Conservation (phyloP, 2,797 vertebrate species). For the Sebastes steindachneri region DNA sequence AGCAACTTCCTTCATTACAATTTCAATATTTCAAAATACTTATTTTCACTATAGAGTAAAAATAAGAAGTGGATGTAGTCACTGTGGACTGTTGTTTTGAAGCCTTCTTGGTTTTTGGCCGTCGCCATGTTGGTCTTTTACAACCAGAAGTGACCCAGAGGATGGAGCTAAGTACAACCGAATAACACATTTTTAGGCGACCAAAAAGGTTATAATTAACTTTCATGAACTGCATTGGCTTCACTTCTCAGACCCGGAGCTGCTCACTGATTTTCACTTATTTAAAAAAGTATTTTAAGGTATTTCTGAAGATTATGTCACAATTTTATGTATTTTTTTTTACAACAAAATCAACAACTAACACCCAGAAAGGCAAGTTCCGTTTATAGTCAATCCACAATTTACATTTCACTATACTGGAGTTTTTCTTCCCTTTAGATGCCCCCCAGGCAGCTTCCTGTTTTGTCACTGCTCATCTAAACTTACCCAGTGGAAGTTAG, state of each 20-base stretch:
- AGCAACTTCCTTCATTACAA: not conserved
- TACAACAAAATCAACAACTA: not conserved
- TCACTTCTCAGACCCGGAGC: too few relatives aligned
- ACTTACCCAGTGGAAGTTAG: not conserved
- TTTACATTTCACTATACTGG: not conserved
- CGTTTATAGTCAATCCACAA: not conserved
- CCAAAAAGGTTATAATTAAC: too few relatives aligned
- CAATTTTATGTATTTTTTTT: not conserved
- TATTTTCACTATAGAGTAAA: too few relatives aligned
- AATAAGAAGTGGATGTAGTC: too few relatives aligned
- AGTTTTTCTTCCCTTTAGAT: not conserved
- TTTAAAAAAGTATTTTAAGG: not conserved
- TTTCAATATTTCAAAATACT: not conserved
- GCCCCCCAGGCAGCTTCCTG: not conserved
- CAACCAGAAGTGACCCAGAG: too few relatives aligned
- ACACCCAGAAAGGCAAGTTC: not conserved
- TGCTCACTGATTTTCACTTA: not conserved
- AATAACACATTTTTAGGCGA: too few relatives aligned
- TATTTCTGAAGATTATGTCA: not conserved
- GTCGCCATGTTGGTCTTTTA: too few relatives aligned
- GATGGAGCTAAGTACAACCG: too few relatives aligned
- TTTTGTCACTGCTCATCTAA: not conserved
- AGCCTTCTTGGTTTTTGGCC: too few relatives aligned
- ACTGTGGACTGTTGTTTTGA: rapidly evolving
- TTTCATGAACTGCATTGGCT: too few relatives aligned